Evolutionary conservation across 2,797 vertebrate species (phyloP), one percentile per base, ranked within the genome.

Genomic region (Cygnus olor): DNA sequence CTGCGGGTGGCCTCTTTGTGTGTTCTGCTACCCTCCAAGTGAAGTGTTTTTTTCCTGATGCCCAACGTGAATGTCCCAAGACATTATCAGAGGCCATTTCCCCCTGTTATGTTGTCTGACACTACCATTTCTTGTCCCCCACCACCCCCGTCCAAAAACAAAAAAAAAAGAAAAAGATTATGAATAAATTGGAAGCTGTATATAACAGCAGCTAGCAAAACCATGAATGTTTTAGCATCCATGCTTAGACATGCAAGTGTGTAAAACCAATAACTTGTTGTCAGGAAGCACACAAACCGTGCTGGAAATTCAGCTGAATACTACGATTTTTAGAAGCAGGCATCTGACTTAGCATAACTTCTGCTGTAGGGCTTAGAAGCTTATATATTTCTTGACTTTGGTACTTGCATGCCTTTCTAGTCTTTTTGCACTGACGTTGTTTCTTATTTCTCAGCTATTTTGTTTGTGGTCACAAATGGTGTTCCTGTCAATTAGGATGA

Each of bases 181-280:
- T 49, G 16, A 80, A 36, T 71, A 78, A 80, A 38, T 38, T 1
- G 6, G 36, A 89, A 78, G 4, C 7, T 74, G 9, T 68, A 5
- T 40, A 68, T 47, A 85, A 89, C 8, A 49, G 1, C 19, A 88
- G 11, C 21, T 44, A 73, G 7, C 4, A 66, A 80, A 77, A 25
- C 13, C 27, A 53, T 53, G 25, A 25, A 27, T 53, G 25, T 53
- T 53, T 53, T 53, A 71, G 1, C 5, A 36, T 14, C 8, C 7
- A 14, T 69, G 14, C 2, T 72, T 9, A 44, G 69, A 14, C 8
- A 65, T 0, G 0, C 32, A 71, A 30, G 4, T 4, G 3, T 32
- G 13, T 19, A 58, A 24, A 86, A 80, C 5, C 4, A 30, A 18
- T 27, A 72, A 14, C 36, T 5, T 40, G 16, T 65, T 77, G 72